Base-by-base conservation (phyloP, 1,140 invertebrate genomes). In the Nephotettix cincticeps region DNA sequence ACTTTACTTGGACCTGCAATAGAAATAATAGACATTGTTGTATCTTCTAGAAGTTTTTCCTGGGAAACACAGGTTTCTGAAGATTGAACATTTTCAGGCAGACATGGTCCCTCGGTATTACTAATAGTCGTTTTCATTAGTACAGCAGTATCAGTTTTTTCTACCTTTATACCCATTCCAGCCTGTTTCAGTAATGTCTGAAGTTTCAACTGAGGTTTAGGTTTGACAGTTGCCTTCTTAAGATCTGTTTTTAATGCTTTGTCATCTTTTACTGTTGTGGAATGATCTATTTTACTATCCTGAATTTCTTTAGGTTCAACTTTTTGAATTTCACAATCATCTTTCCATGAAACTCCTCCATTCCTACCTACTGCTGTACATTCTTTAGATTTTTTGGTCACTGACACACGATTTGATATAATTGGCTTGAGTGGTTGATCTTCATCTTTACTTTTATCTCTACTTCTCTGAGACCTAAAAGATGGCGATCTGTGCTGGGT, bases 401-500 rank as follows among this genome's bases (percentile, higher is more conserved):
- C 47, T 51, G 47, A 9, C 14, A 51, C 47, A 9, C 47, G 47
- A 51, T 51, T 51, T 4, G 19, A n/a, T 61, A 61, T 61, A 6
- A 61, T 61, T 2, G 63, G 36, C 19, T 32, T 65, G 6, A 32
- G 23, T 17, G 63, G 63, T 61, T 9, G 23, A 9, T 65, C 63
- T 65, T 40, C 36, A 23, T 65, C 63, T 40, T 40, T 43, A 65
- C 36, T 61, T 43, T 65, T 65, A 2, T 65, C 29, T 65, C 19
- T 40, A 51, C 27, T 65, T 54, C 19, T 51, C 23, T 36, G 21
- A 47, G 27, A 29, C 19, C 14, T 29, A 6, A 36, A 36, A 0
- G 72, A 36, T 19, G 71, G 64, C 9, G 71, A 66, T 19, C 51
- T 73, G 45, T 75, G 73, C 56, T 75, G 73, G 11, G 75, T 76